Evolutionary conservation across 2,888 invertebrate genomes (phyloP), one percentile per base, ranked within the genome.

Genomic region (Drosophila melanosoma): DNA sequence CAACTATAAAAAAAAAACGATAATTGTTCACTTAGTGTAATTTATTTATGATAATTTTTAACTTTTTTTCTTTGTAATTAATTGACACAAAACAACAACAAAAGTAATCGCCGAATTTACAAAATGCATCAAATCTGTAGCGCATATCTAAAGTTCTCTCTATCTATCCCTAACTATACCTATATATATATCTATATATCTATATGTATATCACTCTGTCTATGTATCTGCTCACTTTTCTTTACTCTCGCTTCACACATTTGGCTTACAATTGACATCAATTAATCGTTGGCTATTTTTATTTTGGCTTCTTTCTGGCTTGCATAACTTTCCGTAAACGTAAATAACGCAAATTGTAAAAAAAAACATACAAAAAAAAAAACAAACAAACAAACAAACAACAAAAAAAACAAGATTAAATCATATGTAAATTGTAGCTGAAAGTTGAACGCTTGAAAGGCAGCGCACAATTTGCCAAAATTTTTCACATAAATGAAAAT

Each of bases 401-500:
- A 23, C 1, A 35, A 23, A 58, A n/a, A 76, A 59, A 45, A 74
- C 42, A 51, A 58, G 71, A 67, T 52, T 51, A 64, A 71, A 67
- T 54, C 33, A 69, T 67, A 59, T 79, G 81, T 73, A 79, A 90
- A 90, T 86, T 87, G 89, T 88, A 87, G 84, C 90, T 86, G 74
- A 90, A 87, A 87, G 89, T 87, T 89, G 85, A 89, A 81, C 89
- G 87, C 87, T 87, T 90, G 88, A 86, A 89, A 86, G 88, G 87
- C 73, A 70, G 71, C 75, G 70, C 86, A 74, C 76, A 83, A 80
- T 75, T 85, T 79, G 73, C 69, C 64, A 68, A 45, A 51, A 17
- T 69, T 74, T 58, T 26, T 57, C 62, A 36, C 36, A 52, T 51
- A 54, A 48, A 72, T 67, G 69, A 68, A 82, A 81, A 67, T 61